Conservation (phyloP, 2,113 vertebrate genomes). For the Pardalotus punctatus region DNA sequence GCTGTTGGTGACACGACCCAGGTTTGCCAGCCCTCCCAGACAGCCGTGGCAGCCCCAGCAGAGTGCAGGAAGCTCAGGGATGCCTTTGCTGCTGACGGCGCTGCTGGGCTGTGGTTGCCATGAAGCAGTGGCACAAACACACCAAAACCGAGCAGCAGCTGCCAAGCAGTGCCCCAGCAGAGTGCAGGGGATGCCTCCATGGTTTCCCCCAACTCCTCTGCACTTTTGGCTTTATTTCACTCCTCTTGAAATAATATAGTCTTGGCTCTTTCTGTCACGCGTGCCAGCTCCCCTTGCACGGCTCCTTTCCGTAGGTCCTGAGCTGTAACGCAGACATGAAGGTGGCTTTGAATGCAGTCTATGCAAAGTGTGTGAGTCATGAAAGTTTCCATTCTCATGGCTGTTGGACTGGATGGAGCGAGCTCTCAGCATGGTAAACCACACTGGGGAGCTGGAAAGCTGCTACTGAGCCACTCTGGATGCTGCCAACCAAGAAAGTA, state of each 20-base stretch:
- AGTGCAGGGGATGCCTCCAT: background rate
- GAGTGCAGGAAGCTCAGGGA: background rate
- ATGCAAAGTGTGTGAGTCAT: slow-evolving; percentile 34
- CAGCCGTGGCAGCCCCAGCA: background rate
- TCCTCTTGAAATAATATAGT: background rate
- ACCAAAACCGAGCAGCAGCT: background rate
- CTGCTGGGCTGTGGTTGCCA: slow-evolving; percentile 17
- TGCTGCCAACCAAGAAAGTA: slow-evolving; percentile 27
- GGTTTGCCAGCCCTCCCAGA: background rate
- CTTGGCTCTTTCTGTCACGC: background rate
- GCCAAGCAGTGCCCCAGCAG: background rate
- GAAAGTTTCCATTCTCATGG: slow-evolving; percentile 51
- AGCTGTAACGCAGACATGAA: background rate
- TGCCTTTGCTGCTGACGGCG: background rate
- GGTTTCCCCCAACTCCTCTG: background rate
- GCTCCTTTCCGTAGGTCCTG: background rate
- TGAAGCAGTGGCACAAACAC: slow-evolving; percentile 45
- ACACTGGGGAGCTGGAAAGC: slow-evolving; percentile 29
- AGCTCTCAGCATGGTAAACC: slow-evolving; percentile 61
- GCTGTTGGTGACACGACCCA: background rate
- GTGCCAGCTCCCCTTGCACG: background rate
- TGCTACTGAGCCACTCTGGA: background rate
- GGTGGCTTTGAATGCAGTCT: slow-evolving; percentile 31
- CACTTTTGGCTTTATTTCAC: background rate
- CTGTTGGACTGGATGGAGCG: slow-evolving; percentile 18